Evolutionary conservation across 2,113 vertebrate genomes (phyloP), one percentile per base, ranked within the genome.

Genomic region (Melospiza melodia): DNA sequence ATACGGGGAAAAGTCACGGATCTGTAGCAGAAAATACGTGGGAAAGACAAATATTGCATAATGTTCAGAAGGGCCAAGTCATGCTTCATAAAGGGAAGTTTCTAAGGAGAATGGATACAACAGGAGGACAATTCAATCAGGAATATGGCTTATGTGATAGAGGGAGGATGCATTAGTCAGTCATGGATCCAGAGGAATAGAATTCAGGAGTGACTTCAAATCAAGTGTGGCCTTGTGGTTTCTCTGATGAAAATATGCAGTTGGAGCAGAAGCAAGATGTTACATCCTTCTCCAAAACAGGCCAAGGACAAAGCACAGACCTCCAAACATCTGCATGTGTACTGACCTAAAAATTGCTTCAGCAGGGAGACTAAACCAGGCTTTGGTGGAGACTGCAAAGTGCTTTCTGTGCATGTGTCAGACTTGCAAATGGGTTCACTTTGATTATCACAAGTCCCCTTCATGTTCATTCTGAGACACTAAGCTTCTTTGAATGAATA

Each of bases 261-360:
- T 39, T 22, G 13, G 52, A 90, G 79, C 68, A 84, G 85, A 88
- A 84, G 44, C 20, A 73, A 88, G 90, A 52, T 15, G 4, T 41
- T 62, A 18, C 1, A 2, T 54, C 52, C 55, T 51, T 67, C 31
- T 67, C 33, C 2, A 35, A 84, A 95, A 22, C 9, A 91, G 94
- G 74, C 62, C 87, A 89, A 93, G 90, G 93, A n/a, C 82, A 57
- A 93, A 81, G 57, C 61, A 27, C 43, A 84, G 57, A 48, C 31
- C 55, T 91, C 89, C 52, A 68, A 84, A 81, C 51, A 65, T 65
- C 84, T 77, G 55, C 27, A 77, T 0, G 0, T 73, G 57, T 61
- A 91, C 48, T 57, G 79, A 88, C 90, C 86, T 84, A 77, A 78
- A 92, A 92, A 88, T n/a, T 65, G 57, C 41, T 90, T 74, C 39